Evolutionary conservation across 1,140 invertebrate genomes (phyloP).

Genomic region (Penaeus japonicus): DNA sequence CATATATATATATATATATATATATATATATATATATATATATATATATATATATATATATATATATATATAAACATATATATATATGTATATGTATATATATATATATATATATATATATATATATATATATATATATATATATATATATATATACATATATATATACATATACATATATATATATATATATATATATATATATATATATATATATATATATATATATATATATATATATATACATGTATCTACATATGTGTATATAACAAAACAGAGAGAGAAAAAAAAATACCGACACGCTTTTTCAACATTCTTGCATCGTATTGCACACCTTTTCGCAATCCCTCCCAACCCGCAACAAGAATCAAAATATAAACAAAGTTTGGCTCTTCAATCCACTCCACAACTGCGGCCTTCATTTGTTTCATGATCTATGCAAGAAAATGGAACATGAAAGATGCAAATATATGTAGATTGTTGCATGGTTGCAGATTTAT

Average conservation of each 20-base stretch:
- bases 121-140: not conserved
- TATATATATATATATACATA: not conserved
- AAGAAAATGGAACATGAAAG: too few relatives aligned
- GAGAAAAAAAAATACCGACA: too few relatives aligned
- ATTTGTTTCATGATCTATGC: too few relatives aligned
- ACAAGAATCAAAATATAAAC: too few relatives aligned
- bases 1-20: not conserved
- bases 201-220: not conserved
- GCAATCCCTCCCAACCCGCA: too few relatives aligned
- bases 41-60: constrained; percentile 13
- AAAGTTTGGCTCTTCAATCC: too few relatives aligned
- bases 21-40: constrained; percentile 7
- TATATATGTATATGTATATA: not conserved
- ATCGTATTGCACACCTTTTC: too few relatives aligned
- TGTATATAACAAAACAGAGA: too few relatives aligned
- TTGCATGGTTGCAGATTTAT: too few relatives aligned
- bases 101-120: not conserved
- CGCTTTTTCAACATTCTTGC: too few relatives aligned
- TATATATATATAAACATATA: not conserved
- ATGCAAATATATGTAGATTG: not conserved
- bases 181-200: not conserved
- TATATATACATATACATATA: not conserved
- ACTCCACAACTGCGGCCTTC: too few relatives aligned
- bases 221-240: not conserved
- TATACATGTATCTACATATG: not conserved